Conservation (phyloP, 1,140 invertebrate species). For the Danaus plexippus region DNA sequence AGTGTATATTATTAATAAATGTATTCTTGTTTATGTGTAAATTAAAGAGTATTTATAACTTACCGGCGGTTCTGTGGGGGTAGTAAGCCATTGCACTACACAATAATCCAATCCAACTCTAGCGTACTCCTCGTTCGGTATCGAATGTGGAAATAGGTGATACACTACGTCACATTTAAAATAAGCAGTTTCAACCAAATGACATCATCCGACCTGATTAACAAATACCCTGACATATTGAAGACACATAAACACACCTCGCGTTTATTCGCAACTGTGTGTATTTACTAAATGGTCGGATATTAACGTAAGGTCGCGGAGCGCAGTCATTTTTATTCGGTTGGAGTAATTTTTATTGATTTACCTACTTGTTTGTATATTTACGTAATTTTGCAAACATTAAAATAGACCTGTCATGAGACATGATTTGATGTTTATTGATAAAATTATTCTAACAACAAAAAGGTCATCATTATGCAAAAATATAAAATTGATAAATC, state of each 20-base stretch:
- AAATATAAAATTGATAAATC: no score
- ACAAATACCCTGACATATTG: constrained; percentile 29
- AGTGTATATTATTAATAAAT: no score
- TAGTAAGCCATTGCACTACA: constrained; percentile 45
- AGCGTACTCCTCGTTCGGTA: constrained; percentile 24
- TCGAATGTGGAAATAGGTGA: constrained; percentile 42
- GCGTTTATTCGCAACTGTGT: background rate
- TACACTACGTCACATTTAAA: constrained; percentile 60
- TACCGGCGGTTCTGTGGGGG: constrained; percentile 40
- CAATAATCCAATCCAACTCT: constrained; percentile 2
- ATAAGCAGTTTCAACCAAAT: constrained; percentile 38
- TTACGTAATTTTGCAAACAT: no score
- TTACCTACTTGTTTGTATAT: constrained; percentile 18
- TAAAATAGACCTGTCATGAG: no score
- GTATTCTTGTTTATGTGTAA: no score
- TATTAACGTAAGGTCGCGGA: constrained; percentile 38
- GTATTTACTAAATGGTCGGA: constrained; percentile 29
- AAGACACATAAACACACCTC: constrained; percentile 34
- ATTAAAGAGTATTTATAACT: constrained; percentile 24
- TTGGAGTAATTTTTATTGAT: constrained; percentile 24
- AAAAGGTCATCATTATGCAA: no score
- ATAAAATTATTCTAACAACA: no score
- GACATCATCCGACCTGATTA: constrained; percentile 63
- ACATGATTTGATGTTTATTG: no score
- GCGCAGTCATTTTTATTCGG: constrained; percentile 6